Evolutionary conservation across 2,888 invertebrate genomes (phyloP), one percentile per base, ranked within the genome.

Genomic region (Nomada hirtipes): DNA sequence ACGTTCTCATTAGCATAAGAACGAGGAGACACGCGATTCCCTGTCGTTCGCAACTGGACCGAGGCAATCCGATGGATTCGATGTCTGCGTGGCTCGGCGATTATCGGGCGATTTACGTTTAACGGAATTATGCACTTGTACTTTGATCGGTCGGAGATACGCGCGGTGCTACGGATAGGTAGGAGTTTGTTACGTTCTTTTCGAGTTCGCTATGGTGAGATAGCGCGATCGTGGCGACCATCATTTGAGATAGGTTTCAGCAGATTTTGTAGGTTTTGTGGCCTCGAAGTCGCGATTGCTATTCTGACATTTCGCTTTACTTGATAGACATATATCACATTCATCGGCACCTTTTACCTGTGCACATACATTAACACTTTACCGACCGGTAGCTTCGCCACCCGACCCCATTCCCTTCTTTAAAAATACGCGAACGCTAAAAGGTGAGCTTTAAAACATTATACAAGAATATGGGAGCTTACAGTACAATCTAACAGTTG

Each of bases 1-100:
- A 80, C 72, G 52, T 61, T 80, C 84, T 86, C 82, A 88, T 90
- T 90, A 90, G 76, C 89, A 89, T 89, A 85, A 75, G 70, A 79
- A 78, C 73, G 80, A 75, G 59, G 63, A 70, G 76, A 15, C 63
- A 15, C 57, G 18, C 64, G 18, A 50, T 78, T 64, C 26, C 55
- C 18, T 55, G 64, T 76, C 50, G 47, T 71, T 73, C 13, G 64
- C 63, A 68, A 73, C 47, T 73, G 53, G 64, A 65, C 67, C 72
- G 42, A 44, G 36, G n/a, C 53, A 61, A 65, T 69, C 47, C 29
- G 13, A 26, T n/a, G 9, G 9, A 44, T 52, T 57, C 57, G 59
- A 52, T 26, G 13, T 18, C n/a, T 18, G 15, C 23, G 18, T 11
- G 61, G 15, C n/a, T 15, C 0, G 4, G 9, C 52, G 57, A 71